These are phyloP conservation scores for Zeugodacus cucurbitae DNA, from an alignment of 1,140 invertebrate genomes.

Conservation along the genomic window DNA sequence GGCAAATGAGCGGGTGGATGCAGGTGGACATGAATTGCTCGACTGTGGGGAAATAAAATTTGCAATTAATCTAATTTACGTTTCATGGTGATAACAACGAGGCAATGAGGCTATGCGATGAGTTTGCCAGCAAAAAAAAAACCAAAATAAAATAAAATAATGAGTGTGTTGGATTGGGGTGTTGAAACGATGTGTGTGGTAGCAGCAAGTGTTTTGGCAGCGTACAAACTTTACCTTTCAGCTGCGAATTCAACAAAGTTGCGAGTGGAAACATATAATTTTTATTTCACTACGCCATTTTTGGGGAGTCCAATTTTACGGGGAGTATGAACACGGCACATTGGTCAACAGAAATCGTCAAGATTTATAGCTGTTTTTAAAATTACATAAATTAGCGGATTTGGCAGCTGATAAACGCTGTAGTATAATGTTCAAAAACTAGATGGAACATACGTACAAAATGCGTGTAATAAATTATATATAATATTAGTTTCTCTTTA, in stretches of 20 bases:
- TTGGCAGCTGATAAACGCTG: background rate
- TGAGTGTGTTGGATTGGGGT: background rate
- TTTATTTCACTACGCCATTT: background rate
- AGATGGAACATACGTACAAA: background rate
- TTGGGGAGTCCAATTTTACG: background rate
- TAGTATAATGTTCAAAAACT: background rate
- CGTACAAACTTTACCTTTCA: background rate
- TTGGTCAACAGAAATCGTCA: conserved; percentile 7
- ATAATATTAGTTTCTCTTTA: background rate
- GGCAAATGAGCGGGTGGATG: background rate
- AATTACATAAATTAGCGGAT: conserved; percentile 18
- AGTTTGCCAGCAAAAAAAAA: background rate
- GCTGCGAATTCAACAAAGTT: conserved; percentile 18
- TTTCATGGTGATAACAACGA: conserved; percentile 8
- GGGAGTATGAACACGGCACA: background rate
- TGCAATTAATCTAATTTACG: conserved; percentile 36
- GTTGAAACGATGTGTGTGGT: background rate
- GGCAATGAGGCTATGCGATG: background rate
- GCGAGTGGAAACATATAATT: background rate
- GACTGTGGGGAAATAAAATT: conserved; percentile 19
- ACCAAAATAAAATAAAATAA: background rate
- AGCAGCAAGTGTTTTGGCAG: background rate
- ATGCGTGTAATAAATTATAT: background rate
- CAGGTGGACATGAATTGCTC: conserved; percentile 18
- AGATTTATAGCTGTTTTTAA: conserved; percentile 30